Conservation (phyloP, 2,888 invertebrate species). For the Oconnorella tubifera region DNA sequence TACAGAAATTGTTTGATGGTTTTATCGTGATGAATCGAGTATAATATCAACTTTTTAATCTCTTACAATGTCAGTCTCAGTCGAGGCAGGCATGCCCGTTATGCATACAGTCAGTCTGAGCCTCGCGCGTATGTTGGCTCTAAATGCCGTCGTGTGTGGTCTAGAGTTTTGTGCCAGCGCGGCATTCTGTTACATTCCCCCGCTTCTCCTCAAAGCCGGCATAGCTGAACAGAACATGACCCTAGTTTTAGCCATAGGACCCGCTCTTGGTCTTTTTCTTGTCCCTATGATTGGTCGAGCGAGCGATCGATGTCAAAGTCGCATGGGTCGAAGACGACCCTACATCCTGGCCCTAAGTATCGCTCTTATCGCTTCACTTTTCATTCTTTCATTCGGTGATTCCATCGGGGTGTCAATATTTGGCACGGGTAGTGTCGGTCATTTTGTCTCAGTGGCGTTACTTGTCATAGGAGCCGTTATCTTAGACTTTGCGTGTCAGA, state of each 20-base stretch:
- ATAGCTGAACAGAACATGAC: conserved; percentile 57
- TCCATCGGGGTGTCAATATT: conserved; percentile 39
- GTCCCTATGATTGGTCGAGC: conserved; percentile 57
- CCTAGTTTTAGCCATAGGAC: conserved; percentile 57
- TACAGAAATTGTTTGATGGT: no score
- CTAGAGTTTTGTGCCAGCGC: conserved; percentile 59
- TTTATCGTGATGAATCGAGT: no score
- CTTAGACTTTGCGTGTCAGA: conserved; percentile 86
- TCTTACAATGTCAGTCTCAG: no score
- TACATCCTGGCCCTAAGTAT: conserved; percentile 56
- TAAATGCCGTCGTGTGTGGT: conserved; percentile 58
- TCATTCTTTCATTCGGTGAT: conserved; percentile 54
- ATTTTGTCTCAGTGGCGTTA: conserved; percentile 38
- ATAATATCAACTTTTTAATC: no score
- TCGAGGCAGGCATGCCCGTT: no score
- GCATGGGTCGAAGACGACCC: conserved; percentile 56
- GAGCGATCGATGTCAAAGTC: conserved; percentile 50
- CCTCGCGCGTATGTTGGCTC: conserved; percentile 45
- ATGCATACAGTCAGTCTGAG: no score
- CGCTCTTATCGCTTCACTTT: conserved; percentile 52
- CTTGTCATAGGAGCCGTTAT: conserved; percentile 75
- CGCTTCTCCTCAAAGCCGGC: conserved; percentile 58
- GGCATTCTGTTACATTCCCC: conserved; percentile 59
- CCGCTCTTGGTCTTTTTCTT: conserved; percentile 54
- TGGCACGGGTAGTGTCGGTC: conserved; percentile 36